Evolutionary conservation across 1,140 invertebrate genomes (phyloP).

Genomic region (Xylocopa sonorina): DNA sequence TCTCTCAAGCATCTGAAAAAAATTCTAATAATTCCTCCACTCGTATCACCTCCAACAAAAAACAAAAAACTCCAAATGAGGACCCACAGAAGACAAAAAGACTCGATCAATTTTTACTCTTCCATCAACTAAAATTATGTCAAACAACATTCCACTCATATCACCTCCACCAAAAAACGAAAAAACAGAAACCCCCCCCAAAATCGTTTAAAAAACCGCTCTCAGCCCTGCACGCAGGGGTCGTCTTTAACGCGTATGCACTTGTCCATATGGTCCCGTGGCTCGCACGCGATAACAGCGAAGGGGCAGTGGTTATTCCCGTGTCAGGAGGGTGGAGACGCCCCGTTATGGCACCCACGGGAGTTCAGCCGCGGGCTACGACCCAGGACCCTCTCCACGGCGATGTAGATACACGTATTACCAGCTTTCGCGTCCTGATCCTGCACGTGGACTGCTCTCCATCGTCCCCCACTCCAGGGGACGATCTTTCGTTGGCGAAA

Average conservation of each 20-base stretch:
- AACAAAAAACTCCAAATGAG: no score
- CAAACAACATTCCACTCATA: no score
- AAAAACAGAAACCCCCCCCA: no score
- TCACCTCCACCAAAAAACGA: no score
- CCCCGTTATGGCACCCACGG: slow-evolving; percentile 78
- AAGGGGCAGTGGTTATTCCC: slow-evolving; percentile 58
- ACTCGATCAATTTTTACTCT: no score
- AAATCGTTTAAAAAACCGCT: slow-evolving; percentile 48
- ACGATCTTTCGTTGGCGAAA: no score
- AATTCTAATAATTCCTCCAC: no score
- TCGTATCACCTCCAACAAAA: no score
- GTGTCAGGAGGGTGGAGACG: slow-evolving; percentile 59
- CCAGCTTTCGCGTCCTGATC: slow-evolving; percentile 57
- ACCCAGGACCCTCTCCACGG: slow-evolving; percentile 55
- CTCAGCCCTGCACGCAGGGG: slow-evolving; percentile 9
- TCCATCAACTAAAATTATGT: no score
- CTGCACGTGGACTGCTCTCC: slow-evolving; percentile 39
- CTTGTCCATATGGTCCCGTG: slow-evolving; percentile 72
- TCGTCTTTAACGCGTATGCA: slow-evolving; percentile 62
- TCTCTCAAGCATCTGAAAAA: no score
- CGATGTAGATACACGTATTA: slow-evolving; percentile 65
- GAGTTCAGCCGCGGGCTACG: slow-evolving; percentile 76
- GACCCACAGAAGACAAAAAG: no score
- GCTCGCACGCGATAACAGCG: slow-evolving; percentile 71
- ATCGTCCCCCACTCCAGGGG: no score